These are phyloP conservation scores for Himalopsyche kuldschensis DNA, from an alignment of 2,888 invertebrate genomes.

Conservation along the genomic window DNA sequence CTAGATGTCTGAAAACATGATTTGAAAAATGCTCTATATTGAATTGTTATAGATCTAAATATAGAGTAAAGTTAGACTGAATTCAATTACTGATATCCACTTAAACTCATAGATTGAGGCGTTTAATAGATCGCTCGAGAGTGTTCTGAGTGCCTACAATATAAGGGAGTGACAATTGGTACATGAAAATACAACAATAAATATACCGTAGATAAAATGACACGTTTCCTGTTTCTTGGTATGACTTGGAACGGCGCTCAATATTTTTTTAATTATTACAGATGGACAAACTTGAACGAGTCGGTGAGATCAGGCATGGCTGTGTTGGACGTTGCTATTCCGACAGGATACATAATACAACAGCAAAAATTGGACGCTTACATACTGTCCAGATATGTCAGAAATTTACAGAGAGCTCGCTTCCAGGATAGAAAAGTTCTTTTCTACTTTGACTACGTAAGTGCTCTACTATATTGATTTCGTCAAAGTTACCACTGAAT, in stretches of 20 bases:
- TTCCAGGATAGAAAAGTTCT: constrained; percentile 80
- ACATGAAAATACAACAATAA: too few relatives aligned
- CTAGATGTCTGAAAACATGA: too few relatives aligned
- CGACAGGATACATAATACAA: constrained; percentile 89
- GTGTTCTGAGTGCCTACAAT: too few relatives aligned
- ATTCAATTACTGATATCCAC: too few relatives aligned
- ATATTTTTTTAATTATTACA: constrained; percentile 44
- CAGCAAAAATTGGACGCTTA: constrained; percentile 87
- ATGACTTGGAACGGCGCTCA: not conserved
- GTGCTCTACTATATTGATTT: constrained; percentile 45
- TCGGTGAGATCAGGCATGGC: constrained; percentile 86
- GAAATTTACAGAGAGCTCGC: constrained; percentile 82
- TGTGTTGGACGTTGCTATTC: constrained; percentile 82
- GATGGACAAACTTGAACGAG: constrained; percentile 79
- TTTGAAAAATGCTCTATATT: too few relatives aligned
- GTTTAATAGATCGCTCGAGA: too few relatives aligned
- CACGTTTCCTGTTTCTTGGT: not conserved
- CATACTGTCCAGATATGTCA: constrained; percentile 75
- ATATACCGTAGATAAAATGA: too few relatives aligned
- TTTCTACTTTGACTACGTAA: constrained; percentile 92
- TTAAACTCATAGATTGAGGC: too few relatives aligned
- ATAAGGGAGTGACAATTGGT: too few relatives aligned
- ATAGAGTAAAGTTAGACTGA: too few relatives aligned
- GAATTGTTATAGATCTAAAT: too few relatives aligned
- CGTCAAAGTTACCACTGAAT: not conserved